Conservation (phyloP, 1,140 invertebrate species). For the Brachionus rubens region DNA sequence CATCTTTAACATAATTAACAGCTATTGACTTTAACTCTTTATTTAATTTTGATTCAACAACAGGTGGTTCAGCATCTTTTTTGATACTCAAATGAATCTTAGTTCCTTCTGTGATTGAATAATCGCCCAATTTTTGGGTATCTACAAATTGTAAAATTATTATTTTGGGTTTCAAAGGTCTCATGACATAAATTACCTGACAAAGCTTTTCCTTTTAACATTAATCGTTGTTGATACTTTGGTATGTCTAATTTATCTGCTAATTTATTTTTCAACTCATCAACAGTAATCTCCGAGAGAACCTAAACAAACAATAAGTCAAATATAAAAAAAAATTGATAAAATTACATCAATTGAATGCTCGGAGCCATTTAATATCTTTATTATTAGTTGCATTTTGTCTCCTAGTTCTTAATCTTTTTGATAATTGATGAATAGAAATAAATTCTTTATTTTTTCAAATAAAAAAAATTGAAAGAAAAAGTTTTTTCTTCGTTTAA, state of each 20-base stretch:
- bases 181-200: not conserved
- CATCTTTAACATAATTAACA: constrained; percentile 31
- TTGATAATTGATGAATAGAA: too few relatives aligned
- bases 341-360: not conserved
- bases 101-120: not conserved
- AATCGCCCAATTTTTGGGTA: constrained; percentile 8
- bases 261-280: not conserved
- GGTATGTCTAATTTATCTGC: not conserved
- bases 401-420: not conserved
- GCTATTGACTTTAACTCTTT: constrained; percentile 16
- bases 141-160: not conserved
- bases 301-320: constrained; percentile 1
- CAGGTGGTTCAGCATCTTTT: not conserved
- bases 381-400: constrained; percentile 22
- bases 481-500: too few relatives aligned
- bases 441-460: too few relatives aligned
- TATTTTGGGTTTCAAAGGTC: not conserved
- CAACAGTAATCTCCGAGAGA: not conserved
- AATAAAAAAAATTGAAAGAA: too few relatives aligned
- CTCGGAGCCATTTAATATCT: constrained; percentile 39
- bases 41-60: not conserved
- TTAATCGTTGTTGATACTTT: constrained; percentile 26
- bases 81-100: constrained; percentile 37
- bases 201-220: constrained; percentile 39
- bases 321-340: not conserved